Percentiles rank a stretch among this genome's conserved stretches.
Conservation (phyloP, 2,797 vertebrate genomes). For the Heteromormyrus szaboi region DNA sequence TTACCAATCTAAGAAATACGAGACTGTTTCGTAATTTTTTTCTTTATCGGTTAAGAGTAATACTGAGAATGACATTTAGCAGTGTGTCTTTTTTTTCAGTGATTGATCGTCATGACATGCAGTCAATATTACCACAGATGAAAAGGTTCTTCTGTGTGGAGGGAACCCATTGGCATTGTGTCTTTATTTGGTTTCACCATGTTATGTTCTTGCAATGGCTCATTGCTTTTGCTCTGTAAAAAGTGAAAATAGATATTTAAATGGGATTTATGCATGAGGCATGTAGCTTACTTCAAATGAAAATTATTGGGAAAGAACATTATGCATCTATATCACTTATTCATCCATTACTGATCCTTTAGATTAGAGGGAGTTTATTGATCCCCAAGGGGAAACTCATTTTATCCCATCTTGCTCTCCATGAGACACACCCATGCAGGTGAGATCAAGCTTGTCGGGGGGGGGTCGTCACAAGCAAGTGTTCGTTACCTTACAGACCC, state of each 20-base stretch:
- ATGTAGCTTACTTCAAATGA: background rate
- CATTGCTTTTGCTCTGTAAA: background rate
- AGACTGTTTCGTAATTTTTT: background rate
- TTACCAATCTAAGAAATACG: background rate
- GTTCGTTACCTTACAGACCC: background rate
- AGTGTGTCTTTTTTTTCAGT: background rate
- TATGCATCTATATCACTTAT: background rate
- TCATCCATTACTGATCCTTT: background rate
- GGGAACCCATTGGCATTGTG: background rate
- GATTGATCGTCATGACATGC: background rate
- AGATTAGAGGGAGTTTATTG: background rate
- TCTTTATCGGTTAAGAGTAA: background rate
- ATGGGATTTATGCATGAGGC: background rate
- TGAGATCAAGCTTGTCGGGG: background rate
- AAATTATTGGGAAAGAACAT: background rate
- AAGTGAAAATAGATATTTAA: background rate
- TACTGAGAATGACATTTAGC: slow-evolving; percentile 6
- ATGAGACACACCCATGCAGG: background rate
- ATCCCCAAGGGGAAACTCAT: background rate
- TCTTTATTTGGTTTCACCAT: background rate
- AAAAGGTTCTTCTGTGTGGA: background rate
- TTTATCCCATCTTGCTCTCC: background rate
- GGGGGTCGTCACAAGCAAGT: background rate
- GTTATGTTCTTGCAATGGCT: background rate
- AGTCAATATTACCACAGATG: slow-evolving; percentile 5